These are phyloP conservation scores for Drosophila anomelani DNA, from an alignment of 2,888 invertebrate genomes.

Conservation along the genomic window DNA sequence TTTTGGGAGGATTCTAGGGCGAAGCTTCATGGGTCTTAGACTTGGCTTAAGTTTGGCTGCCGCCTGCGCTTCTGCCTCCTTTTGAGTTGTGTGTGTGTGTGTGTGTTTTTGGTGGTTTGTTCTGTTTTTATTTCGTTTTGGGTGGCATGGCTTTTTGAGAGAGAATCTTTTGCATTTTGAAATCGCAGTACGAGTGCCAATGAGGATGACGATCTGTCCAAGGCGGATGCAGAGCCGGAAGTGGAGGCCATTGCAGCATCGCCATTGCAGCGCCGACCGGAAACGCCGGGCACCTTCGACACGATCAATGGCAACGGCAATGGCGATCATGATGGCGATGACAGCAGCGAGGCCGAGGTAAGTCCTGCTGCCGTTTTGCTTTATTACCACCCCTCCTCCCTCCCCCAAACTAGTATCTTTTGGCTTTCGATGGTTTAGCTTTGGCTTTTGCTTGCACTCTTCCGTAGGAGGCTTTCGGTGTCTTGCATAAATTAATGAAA, in stretches of 20 bases:
- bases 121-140: slow-evolving; percentile 1
- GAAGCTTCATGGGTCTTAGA: slow-evolving; percentile 6
- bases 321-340: slow-evolving; percentile 28
- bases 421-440: slow-evolving; percentile 32
- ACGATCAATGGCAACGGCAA: slow-evolving; percentile 34
- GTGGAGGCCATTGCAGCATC: slow-evolving; percentile 35
- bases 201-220: slow-evolving; percentile 74
- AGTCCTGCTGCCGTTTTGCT: slow-evolving; percentile 28
- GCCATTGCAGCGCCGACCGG: slow-evolving; percentile 51
- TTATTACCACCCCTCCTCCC: background rate
- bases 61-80: slow-evolving; percentile 25
- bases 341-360: slow-evolving; percentile 59
- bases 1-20: background rate
- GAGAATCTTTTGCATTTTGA: slow-evolving; percentile 72
- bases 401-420: background rate
- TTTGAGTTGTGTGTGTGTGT: slow-evolving; percentile 11
- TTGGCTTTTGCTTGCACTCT: slow-evolving; percentile 34
- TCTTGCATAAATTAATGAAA: slow-evolving; percentile 28
- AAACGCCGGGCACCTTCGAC: slow-evolving; percentile 61
- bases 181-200: slow-evolving; percentile 68
- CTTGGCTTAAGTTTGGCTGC: slow-evolving; percentile 45
- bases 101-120: background rate
- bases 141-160: slow-evolving; percentile 64
- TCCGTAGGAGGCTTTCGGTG: slow-evolving; percentile 63
- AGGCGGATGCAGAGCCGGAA: slow-evolving; percentile 58